Evolutionary conservation across 2,797 vertebrate genomes (phyloP).

Genomic region (Characodon lateralis): DNA sequence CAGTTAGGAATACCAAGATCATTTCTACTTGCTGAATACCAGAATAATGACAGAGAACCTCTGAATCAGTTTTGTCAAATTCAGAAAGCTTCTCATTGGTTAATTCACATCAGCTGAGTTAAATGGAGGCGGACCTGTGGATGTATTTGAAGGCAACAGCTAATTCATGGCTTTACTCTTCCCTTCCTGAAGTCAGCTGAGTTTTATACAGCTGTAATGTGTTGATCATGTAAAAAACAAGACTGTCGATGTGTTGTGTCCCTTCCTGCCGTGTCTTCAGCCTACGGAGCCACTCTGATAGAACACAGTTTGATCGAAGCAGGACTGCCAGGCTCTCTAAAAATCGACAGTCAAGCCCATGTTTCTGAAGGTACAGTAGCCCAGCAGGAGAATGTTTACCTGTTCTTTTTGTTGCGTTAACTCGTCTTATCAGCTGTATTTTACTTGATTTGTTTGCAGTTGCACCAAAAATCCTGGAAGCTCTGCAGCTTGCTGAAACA

Average conservation of each 20-base stretch:
- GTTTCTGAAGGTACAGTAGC: conserved; percentile 71
- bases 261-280: conserved; percentile 45
- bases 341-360: conserved; percentile 83
- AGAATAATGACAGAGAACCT: no score
- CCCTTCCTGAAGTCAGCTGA: no score
- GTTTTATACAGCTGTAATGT: no score
- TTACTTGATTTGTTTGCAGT: conserved; percentile 47
- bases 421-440: background rate
- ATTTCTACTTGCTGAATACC: no score
- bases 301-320: conserved; percentile 92
- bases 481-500: conserved; percentile 89
- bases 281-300: conserved; percentile 91
- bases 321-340: conserved; percentile 85
- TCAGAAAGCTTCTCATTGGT: no score
- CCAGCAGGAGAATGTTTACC: background rate
- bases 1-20: no score
- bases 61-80: no score
- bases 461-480: conserved; percentile 84
- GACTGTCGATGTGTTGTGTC: background rate
- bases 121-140: no score
- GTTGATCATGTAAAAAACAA: no score
- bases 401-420: background rate
- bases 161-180: no score
- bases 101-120: no score
- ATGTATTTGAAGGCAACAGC: no score